A percentile compares a stretch with the other conserved stretches of the same genome.
Evolutionary conservation across 2,888 invertebrate genomes (phyloP).

Genomic region (Pollenia griseotomentosa): DNA sequence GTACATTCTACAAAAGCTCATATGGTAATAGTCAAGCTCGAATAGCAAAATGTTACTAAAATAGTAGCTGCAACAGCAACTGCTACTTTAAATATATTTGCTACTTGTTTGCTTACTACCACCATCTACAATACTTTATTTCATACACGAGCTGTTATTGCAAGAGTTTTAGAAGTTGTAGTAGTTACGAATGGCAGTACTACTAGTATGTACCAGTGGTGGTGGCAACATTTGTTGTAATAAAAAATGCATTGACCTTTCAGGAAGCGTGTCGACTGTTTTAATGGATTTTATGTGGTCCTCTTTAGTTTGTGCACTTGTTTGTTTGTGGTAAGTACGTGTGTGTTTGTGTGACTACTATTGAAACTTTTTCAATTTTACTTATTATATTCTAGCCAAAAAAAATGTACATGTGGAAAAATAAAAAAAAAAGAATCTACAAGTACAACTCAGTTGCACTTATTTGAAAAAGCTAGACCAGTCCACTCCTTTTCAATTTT

Average conservation of each 20-base stretch:
- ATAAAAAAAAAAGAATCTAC: conserved; percentile 23
- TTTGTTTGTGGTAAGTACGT: conserved; percentile 34
- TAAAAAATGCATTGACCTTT: conserved; percentile 74
- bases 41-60: conserved; percentile 1
- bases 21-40: conserved; percentile 6
- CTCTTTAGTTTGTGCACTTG: conserved; percentile 36
- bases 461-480: conserved; percentile 58
- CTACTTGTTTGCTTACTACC: conserved; percentile 26
- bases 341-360: conserved; percentile 28
- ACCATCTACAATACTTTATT: conserved; percentile 33
- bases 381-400: conserved; percentile 65
- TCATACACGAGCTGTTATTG: conserved; percentile 29
- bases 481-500: conserved; percentile 63
- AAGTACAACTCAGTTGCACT: conserved; percentile 52
- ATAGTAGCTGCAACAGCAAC: conserved; percentile 15
- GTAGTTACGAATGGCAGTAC: conserved; percentile 3
- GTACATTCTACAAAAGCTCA: conserved; percentile 38
- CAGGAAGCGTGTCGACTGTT: conserved; percentile 72
- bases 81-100: conserved; percentile 14
- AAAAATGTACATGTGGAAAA: conserved; percentile 34
- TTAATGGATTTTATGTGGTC: conserved; percentile 72
- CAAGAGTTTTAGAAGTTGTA: conserved; percentile 50
- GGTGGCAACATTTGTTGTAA: conserved; percentile 68
- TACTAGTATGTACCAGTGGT: conserved; percentile 6
- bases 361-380: conserved; percentile 69